phyloP scores from a whole-genome alignment of 2,797 vertebrate species.

The Lepidocolaptes lacrymiger region DNA sequence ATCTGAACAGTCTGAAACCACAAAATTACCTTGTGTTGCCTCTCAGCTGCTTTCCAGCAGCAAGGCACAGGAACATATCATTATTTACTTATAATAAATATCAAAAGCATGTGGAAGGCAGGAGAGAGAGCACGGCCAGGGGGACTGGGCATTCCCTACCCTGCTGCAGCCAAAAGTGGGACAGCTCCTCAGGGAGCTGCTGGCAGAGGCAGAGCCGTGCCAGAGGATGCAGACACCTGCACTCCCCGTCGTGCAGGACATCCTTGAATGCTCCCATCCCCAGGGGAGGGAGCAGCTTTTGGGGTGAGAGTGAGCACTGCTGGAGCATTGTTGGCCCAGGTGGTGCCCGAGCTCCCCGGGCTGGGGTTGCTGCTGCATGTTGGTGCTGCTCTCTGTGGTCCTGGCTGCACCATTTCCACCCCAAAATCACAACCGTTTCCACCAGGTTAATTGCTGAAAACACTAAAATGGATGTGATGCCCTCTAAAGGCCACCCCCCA shows the following conservation, averaged over 20 bases:
- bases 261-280: background rate
- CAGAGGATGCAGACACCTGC: background rate
- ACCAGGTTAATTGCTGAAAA: background rate
- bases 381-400: background rate
- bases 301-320: background rate
- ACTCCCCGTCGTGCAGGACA: background rate
- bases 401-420: background rate
- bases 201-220: accelerated
- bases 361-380: background rate
- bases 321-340: background rate
- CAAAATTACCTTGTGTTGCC: background rate
- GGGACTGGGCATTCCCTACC: background rate
- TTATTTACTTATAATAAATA: background rate
- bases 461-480: accelerated
- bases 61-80: background rate
- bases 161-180: background rate
- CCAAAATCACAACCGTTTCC: background rate
- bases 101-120: background rate
- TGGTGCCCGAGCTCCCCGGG: background rate
- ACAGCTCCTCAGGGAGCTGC: background rate
- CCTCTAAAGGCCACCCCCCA: background rate
- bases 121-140: background rate
- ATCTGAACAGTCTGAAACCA: background rate
- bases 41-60: background rate
- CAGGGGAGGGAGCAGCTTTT: background rate